Percentiles rank a stretch among this genome's conserved stretches.
phyloP scores from a whole-genome alignment of 2,888 invertebrate species.

The Temnothorax rugatulus region DNA sequence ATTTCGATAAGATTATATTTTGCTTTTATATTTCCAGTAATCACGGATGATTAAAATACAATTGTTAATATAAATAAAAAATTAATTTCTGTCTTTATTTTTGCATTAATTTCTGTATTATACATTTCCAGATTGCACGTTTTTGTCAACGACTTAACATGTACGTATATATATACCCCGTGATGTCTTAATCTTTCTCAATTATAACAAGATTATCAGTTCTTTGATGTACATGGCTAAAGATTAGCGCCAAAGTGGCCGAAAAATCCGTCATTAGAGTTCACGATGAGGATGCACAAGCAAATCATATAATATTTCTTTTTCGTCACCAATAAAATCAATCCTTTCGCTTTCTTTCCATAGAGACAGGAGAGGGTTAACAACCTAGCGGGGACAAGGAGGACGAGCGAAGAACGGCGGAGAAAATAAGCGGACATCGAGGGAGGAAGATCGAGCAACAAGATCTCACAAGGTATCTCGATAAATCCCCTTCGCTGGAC shows the following conservation, averaged over 20 bases:
- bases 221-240: not conserved
- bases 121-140: not conserved
- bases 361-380: constrained; percentile 33
- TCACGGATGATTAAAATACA: constrained; percentile 30
- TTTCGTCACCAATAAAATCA: constrained; percentile 42
- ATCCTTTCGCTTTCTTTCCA: constrained; percentile 16
- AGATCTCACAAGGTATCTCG: constrained; percentile 79
- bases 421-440: constrained; percentile 53
- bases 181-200: not conserved
- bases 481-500: constrained; percentile 81
- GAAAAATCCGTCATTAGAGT: constrained; percentile 15
- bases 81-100: not conserved
- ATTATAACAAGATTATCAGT: not conserved
- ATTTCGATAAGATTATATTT: constrained; percentile 38
- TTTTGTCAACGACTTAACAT: not conserved
- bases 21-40: not conserved
- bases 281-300: not conserved
- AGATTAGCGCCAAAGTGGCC: not conserved
- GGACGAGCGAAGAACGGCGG: constrained; percentile 23
- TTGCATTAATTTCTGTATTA: not conserved
- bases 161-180: no score
- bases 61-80: not conserved
- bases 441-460: constrained; percentile 78
- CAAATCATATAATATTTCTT: not conserved
- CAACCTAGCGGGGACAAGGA: constrained; percentile 39